phyloP scores from a whole-genome alignment of 2,797 vertebrate species.

The Petrocephalus sullivani region DNA sequence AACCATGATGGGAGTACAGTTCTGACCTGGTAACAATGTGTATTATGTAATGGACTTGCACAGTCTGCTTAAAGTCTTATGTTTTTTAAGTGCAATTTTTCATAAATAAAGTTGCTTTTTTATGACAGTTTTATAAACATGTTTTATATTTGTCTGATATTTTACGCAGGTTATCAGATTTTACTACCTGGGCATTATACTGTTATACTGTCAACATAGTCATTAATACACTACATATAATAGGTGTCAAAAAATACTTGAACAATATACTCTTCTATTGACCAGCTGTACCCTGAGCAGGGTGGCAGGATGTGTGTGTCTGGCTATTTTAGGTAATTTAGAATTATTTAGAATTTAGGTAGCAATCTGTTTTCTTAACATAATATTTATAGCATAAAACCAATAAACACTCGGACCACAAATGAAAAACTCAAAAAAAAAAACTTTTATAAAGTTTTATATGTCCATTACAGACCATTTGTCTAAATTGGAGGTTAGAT shows the following conservation, averaged over 20 bases:
- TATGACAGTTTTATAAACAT: conserved; percentile 25
- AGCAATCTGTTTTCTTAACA: background rate
- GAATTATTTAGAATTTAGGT: background rate
- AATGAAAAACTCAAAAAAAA: background rate
- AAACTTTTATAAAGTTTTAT: background rate
- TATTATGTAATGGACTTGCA: conserved; percentile 22
- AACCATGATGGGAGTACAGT: background rate
- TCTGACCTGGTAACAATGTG: conserved; percentile 30
- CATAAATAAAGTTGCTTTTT: conserved; percentile 64
- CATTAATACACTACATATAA: background rate
- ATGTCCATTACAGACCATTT: background rate
- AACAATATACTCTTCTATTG: background rate
- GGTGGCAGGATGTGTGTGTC: background rate
- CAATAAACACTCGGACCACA: background rate
- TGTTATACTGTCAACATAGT: background rate
- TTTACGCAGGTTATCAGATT: background rate
- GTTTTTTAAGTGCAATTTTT: conserved; percentile 58
- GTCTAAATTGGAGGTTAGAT: background rate
- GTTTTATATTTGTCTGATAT: conserved; percentile 3
- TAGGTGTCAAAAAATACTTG: background rate
- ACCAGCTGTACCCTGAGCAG: background rate
- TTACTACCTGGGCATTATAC: background rate
- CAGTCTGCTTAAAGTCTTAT: conserved; percentile 59
- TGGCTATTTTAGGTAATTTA: background rate
- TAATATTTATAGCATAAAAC: background rate